Base-by-base conservation (phyloP, 2,797 vertebrate genomes). In the Sebastolobus alascanus region DNA sequence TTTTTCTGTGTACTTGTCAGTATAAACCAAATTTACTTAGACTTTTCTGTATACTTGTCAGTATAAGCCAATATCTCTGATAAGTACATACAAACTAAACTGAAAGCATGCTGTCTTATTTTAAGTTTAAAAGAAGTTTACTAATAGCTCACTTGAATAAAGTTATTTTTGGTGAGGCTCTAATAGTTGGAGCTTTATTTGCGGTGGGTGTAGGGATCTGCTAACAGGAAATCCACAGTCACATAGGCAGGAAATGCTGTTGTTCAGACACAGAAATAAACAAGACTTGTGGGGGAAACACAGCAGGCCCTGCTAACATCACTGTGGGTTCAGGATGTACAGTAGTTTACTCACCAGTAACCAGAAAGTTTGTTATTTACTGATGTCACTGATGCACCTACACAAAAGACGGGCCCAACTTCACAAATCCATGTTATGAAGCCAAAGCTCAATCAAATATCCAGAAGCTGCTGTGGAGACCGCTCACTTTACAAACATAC, bases 231-330 rank as follows among this genome's bases (percentile, higher is more conserved):
- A 93, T 90, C 83, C 90, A 93, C 85, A 82, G 85, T 93, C 90
- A 94, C 91, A 93, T 83, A 91, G 79, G 82, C 94, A 95, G 94
- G 94, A 95, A 95, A 95, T 94, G 86, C 91, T 94, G 87, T 83
- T 83, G 87, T 83, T 91, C 87, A 92, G 77, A 90, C 58, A 90
- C 58, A 84, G 76, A 91, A 91, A 90, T 87, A 92, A 93, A 94
- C 90, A 90, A 72, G 81, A 67, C 68, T 40, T 79, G 58, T 60
- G 61, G 68, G 71, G 54, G 58, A 74, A 81, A 68, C 43, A 33
- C 40, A 68, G 35, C 40, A 52, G 35, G 22, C 63, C 10, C 35
- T 65, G 61, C 50, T 10, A 68, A 27, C 64, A 68, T 75, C 66
- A 55, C 68, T 46, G 40, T 5, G 18, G 10, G 7, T 68, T 61